These are phyloP conservation scores for Drosophila formosana DNA, from an alignment of 2,888 invertebrate species.

Conservation along the genomic window DNA sequence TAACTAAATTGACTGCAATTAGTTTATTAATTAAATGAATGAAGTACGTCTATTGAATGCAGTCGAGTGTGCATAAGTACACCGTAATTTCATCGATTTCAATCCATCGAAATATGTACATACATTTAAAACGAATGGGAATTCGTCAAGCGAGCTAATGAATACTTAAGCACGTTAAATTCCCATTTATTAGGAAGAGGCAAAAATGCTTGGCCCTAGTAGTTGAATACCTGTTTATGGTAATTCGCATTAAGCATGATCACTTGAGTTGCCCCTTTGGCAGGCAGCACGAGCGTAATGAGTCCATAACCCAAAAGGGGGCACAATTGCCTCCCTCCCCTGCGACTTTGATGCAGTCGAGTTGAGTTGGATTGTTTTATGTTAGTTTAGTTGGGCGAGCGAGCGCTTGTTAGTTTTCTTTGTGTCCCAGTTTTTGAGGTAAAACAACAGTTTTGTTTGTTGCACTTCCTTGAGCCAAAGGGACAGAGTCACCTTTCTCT, in stretches of 20 bases:
- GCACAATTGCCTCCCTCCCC: constrained; percentile 15
- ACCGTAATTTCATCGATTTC: not conserved
- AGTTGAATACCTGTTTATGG: constrained; percentile 3
- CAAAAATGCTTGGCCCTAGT: not conserved
- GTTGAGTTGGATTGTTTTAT: not conserved
- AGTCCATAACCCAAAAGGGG: constrained; percentile 20
- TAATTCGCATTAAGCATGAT: constrained; percentile 8
- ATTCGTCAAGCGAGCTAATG: constrained; percentile 2
- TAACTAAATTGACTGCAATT: too few relatives aligned
- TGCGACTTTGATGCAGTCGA: not conserved
- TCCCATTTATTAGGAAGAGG: not conserved
- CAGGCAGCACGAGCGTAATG: constrained; percentile 7
- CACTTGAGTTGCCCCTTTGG: constrained; percentile 10
- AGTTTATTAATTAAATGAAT: too few relatives aligned
- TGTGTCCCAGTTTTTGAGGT: constrained; percentile 51
- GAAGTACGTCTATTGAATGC: not conserved
- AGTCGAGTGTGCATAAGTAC: not conserved
- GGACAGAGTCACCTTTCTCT: constrained; percentile 32
- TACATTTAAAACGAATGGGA: not conserved
- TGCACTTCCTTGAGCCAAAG: constrained; percentile 59
- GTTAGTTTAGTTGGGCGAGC: not conserved
- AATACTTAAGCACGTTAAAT: not conserved
- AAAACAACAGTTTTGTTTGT: constrained; percentile 67
- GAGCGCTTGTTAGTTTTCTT: constrained; percentile 38
- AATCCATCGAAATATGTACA: not conserved